phyloP scores from a whole-genome alignment of 2,113 vertebrate species.

The Proteles cristata region DNA sequence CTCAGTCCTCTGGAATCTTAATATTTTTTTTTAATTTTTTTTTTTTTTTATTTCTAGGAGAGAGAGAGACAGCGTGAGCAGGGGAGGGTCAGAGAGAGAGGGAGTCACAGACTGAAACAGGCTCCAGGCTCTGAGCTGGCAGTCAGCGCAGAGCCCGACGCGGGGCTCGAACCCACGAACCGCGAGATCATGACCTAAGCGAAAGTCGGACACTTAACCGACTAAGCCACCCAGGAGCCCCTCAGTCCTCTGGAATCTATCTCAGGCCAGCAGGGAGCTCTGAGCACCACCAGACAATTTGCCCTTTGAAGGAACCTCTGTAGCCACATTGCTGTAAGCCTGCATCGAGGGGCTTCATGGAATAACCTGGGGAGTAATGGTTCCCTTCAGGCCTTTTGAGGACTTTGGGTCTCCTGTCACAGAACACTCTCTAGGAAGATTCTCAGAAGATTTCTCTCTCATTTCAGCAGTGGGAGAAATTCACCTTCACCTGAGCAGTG shows the following conservation, averaged over 20 bases:
- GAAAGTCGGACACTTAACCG: too few relatives aligned
- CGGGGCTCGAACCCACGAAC: too few relatives aligned
- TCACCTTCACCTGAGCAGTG: background rate
- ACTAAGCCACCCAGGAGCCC: too few relatives aligned
- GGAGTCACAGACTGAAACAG: too few relatives aligned
- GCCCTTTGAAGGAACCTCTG: background rate
- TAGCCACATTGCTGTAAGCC: background rate
- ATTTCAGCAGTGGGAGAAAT: background rate
- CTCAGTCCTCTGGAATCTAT: background rate
- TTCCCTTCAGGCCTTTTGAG: background rate
- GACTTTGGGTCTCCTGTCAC: background rate
- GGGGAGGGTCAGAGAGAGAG: too few relatives aligned
- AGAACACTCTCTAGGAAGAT: background rate
- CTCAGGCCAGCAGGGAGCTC: background rate
- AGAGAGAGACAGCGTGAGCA: too few relatives aligned
- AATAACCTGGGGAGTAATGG: background rate
- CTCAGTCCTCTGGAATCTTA: background rate
- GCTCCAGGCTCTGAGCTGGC: too few relatives aligned
- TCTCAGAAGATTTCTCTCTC: background rate
- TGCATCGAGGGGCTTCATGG: background rate
- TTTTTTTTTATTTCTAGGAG: too few relatives aligned
- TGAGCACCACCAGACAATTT: accelerated
- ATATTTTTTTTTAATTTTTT: too few relatives aligned
- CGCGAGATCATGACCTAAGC: too few relatives aligned
- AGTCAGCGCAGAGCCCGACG: too few relatives aligned